Conservation (phyloP, 2,797 vertebrate species). For the Betta splendens region DNA sequence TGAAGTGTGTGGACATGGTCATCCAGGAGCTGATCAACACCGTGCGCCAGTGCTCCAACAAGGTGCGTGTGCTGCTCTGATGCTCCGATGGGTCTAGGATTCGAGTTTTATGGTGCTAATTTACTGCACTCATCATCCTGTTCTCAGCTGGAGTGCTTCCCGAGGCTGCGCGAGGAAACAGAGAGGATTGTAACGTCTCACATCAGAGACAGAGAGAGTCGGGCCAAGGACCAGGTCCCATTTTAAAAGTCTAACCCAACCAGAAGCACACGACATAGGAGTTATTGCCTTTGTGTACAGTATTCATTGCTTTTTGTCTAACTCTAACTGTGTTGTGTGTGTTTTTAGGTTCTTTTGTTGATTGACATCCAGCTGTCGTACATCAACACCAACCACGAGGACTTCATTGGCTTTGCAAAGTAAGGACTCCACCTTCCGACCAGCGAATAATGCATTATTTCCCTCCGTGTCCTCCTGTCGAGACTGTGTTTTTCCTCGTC, state of each 20-base stretch:
- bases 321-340: conserved; percentile 32
- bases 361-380: conserved; percentile 97
- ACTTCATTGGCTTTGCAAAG: conserved; percentile 98
- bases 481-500: conserved; percentile 4
- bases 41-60: conserved; percentile 93
- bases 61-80: too few species aligned
- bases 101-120: too few species aligned
- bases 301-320: too few species aligned
- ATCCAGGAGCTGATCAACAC: conserved; percentile 97
- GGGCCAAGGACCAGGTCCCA: conserved; percentile 95
- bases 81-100: too few species aligned
- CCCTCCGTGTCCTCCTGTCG: conserved; percentile 1
- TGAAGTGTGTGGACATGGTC: conserved; percentile 97
- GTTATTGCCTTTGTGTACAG: too few species aligned
- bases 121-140: too few species aligned
- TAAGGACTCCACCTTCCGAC: conserved; percentile 75
- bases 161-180: conserved; percentile 90
- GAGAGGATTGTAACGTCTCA: conserved; percentile 93
- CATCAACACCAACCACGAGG: conserved; percentile 97
- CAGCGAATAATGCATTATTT: too few species aligned
- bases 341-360: conserved; percentile 87
- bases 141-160: conserved; percentile 90
- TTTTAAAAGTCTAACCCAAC: too few species aligned
- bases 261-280: too few species aligned
- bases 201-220: conserved; percentile 92